Evolutionary conservation across 2,888 invertebrate genomes (phyloP).

Genomic region (Thymelicus lineola): DNA sequence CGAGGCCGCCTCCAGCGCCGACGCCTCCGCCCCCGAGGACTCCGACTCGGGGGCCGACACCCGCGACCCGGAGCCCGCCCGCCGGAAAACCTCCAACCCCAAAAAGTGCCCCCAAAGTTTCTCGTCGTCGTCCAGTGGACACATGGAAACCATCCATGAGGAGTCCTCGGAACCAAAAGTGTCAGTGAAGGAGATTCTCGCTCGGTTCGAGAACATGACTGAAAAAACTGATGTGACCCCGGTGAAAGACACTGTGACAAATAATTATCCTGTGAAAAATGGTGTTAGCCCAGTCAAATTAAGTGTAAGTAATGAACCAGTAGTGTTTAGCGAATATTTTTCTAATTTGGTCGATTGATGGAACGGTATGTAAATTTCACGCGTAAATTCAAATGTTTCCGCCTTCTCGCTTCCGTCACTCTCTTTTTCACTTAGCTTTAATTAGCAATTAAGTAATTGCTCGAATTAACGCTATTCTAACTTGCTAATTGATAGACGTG

Average conservation of each 20-base stretch:
- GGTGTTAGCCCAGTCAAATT: constrained; percentile 22
- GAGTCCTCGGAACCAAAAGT: constrained; percentile 92
- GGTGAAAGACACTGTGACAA: constrained; percentile 42
- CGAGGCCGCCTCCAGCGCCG: constrained; percentile 86
- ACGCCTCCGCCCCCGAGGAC: constrained; percentile 86
- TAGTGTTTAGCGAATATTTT: background rate
- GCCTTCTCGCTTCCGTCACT: constrained; percentile 17
- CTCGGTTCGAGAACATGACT: constrained; percentile 90
- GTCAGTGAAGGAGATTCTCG: constrained; percentile 92
- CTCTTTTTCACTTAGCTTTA: constrained; percentile 25
- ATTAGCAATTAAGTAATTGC: constrained; percentile 7
- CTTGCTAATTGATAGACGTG: constrained; percentile 13
- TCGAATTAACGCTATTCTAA: too few relatives aligned
- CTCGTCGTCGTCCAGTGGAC: constrained; percentile 85
- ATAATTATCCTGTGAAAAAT: constrained; percentile 29
- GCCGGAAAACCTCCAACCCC: constrained; percentile 54
- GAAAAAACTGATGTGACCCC: constrained; percentile 71
- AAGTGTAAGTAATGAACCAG: constrained; percentile 20
- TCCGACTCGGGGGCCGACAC: constrained; percentile 89
- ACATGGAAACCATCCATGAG: constrained; percentile 93
- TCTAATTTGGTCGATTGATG: constrained; percentile 14
- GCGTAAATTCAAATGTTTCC: constrained; percentile 18
- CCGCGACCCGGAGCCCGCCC: constrained; percentile 72
- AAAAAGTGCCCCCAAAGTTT: constrained; percentile 78
- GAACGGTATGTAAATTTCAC: constrained; percentile 12